Evolutionary conservation across 2,113 vertebrate genomes (phyloP).

Genomic region (Pteropus alecto): DNA sequence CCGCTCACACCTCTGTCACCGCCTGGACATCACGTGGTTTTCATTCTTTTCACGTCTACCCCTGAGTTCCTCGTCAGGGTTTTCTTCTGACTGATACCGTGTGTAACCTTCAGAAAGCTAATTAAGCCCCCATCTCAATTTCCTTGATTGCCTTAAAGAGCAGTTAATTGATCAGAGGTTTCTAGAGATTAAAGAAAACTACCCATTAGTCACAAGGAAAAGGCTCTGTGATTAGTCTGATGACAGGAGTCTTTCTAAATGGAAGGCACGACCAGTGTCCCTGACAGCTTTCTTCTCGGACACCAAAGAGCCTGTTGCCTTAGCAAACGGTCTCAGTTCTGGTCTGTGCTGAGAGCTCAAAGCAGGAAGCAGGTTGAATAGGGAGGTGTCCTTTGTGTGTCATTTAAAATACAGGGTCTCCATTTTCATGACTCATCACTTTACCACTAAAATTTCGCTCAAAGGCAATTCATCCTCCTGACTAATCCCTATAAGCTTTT

Average conservation of each 20-base stretch:
- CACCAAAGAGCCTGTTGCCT: background rate
- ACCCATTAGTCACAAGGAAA: slow-evolving; percentile 53
- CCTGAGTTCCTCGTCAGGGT: background rate
- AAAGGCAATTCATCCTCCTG: background rate
- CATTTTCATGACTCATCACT: slow-evolving; percentile 8
- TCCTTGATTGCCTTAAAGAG: slow-evolving; percentile 67
- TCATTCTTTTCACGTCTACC: background rate
- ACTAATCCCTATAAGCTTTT: background rate
- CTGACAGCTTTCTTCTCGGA: background rate
- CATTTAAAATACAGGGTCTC: background rate
- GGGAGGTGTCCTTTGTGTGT: background rate
- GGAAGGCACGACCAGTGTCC: background rate
- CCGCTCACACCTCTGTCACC: fast-evolving
- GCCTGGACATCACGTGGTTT: fast-evolving
- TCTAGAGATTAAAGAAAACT: slow-evolving; percentile 67
- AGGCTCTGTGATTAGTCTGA: slow-evolving; percentile 12
- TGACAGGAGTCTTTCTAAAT: slow-evolving; percentile 27
- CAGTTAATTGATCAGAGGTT: slow-evolving; percentile 72
- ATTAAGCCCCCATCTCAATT: slow-evolving; percentile 42
- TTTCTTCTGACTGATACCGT: background rate
- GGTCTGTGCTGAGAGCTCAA: background rate
- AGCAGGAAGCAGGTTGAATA: background rate
- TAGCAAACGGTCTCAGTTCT: background rate
- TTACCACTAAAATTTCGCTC: background rate
- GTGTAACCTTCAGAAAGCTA: slow-evolving; percentile 45